Conservation (phyloP, 2,113 vertebrate genomes). For the Nesogale talazaci region DNA sequence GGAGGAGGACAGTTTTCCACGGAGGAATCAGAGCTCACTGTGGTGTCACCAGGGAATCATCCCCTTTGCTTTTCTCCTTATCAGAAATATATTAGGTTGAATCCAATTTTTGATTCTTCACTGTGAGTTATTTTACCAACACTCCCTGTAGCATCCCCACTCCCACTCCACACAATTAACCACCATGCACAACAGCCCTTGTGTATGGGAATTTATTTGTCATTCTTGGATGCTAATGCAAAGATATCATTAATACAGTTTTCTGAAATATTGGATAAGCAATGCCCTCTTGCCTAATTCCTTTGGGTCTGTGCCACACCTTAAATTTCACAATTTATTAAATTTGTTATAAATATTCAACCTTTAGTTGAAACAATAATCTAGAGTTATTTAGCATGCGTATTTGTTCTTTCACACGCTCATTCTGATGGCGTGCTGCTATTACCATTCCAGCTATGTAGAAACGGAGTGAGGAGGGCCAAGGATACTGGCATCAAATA, state of each 20-base stretch:
- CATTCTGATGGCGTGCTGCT: background rate
- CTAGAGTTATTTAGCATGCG: background rate
- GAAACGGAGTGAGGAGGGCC: background rate
- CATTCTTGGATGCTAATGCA: background rate
- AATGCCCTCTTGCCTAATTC: fast-evolving
- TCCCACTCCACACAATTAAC: background rate
- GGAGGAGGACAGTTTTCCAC: constrained; percentile 70
- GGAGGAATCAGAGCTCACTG: constrained; percentile 53
- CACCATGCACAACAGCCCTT: too few relatives aligned
- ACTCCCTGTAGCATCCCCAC: background rate
- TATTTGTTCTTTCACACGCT: background rate
- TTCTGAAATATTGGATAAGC: background rate
- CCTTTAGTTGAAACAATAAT: background rate
- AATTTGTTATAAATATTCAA: background rate
- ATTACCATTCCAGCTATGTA: background rate
- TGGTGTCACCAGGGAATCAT: background rate
- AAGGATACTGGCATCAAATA: background rate
- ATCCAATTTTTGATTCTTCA: background rate
- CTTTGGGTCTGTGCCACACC: background rate
- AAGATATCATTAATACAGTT: background rate
- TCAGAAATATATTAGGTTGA: fast-evolving
- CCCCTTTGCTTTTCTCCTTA: background rate
- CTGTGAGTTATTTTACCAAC: background rate
- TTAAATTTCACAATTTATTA: background rate
- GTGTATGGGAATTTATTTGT: fast-evolving